Evolutionary conservation across 1,140 invertebrate species (phyloP), one percentile per base, ranked within the genome.

Genomic region (Brachionus rotundiformis): DNA sequence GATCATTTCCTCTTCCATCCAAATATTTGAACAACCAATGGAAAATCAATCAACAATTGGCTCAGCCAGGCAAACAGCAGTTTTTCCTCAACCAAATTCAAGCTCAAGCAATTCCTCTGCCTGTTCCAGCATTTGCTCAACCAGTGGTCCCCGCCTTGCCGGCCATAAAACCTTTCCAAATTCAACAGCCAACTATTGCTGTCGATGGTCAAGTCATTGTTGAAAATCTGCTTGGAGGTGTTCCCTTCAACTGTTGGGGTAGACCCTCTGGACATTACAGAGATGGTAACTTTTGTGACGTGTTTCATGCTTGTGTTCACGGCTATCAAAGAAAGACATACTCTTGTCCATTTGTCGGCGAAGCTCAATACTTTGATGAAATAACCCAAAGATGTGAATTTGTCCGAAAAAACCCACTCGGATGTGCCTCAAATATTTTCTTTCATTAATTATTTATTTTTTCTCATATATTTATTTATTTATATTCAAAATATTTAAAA

Each of bases 291-390:
- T 81, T 47, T 68, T 81, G 77, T 68, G 77, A 81, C 36, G 59
- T 81, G n/a, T 81, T 81, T 54, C 80, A 81, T 71, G 80, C 80
- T 23, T 81, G 80, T 68, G 33, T 81, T 44, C 33, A 31, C 44
- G 80, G 80, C 33, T 25, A 47, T 44, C 59, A 81, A 49, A 2
- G 33, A 68, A 63, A 63, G 6, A 65, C 61, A 1, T 81, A 65
- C 19, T 27, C 54, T 8, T 81, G 80, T 54, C 31, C 44, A 27
- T 54, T 59, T 59, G 33, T 81, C 23, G 80, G 80, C n/a, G 80
- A 81, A 71, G 1, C 47, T 19, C 13, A 25, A 31, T 81, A 68
- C 33, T 81, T 81, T 27, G 19, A 81, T 71, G 80, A 81, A 10
- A 13, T 33, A 29, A 68, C 59, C 27, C 80, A 41, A 27, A 16